Evolutionary conservation across 30 jellyfish, hydroid and myxozoan genomes (phyloP).

Genomic region (Turritopsis rubra): DNA sequence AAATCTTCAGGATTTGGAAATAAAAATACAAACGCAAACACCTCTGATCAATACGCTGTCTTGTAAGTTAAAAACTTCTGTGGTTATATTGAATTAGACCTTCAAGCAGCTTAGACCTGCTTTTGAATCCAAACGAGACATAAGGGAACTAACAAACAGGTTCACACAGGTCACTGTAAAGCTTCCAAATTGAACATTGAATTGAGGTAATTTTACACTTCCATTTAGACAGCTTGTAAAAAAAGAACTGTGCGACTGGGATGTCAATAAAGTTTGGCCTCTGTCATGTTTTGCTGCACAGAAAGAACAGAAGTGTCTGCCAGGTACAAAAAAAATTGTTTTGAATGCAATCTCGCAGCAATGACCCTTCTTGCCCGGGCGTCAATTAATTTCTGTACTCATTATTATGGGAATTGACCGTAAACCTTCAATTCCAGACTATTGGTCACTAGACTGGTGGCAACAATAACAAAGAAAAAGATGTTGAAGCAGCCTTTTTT

Average conservation of each 20-base stretch:
- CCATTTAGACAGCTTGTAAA: conserved; percentile 34
- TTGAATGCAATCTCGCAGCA: too few species aligned
- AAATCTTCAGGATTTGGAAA: not conserved
- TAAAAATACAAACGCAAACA: not conserved
- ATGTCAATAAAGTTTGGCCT: conserved; percentile 64
- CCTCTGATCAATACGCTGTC: not conserved
- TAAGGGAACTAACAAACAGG: too few species aligned
- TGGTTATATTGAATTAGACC: not conserved
- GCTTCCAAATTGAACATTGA: not conserved
- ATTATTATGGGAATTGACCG: too few species aligned
- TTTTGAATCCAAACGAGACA: too few species aligned
- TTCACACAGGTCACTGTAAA: not conserved
- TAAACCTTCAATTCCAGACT: too few species aligned
- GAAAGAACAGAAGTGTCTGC: conserved; percentile 47
- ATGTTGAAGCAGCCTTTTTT: too few species aligned
- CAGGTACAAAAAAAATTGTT: not conserved
- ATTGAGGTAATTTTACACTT: not conserved
- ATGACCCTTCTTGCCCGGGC: too few species aligned
- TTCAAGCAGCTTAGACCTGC: too few species aligned
- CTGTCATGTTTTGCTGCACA: conserved; percentile 60
- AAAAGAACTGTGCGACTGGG: conserved; percentile 57
- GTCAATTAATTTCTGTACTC: not conserved
- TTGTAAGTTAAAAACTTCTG: not conserved
- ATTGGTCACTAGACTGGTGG: too few species aligned
- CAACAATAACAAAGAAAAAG: too few species aligned